A percentile compares a stretch with the other conserved stretches of the same genome.
These are phyloP conservation scores for Drosophila kanapiae DNA, from an alignment of 1,140 invertebrate species.

Conservation along the genomic window DNA sequence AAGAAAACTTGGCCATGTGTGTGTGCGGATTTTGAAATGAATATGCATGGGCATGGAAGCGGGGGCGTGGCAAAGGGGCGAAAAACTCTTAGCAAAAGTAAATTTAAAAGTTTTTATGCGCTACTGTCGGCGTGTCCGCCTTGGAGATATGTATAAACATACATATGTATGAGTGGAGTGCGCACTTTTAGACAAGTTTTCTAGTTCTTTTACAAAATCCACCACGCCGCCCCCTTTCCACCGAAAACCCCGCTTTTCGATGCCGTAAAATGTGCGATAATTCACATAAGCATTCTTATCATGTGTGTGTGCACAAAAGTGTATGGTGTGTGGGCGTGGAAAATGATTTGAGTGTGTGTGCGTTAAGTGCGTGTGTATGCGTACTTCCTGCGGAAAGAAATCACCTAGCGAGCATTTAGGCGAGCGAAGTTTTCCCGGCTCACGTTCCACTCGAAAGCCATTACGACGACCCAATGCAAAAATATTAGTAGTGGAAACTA, in stretches of 20 bases:
- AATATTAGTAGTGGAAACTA: constrained; percentile 48
- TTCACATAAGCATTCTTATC: constrained; percentile 82
- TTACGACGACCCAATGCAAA: constrained; percentile 44
- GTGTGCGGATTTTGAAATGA: constrained; percentile 73
- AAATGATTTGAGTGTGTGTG: constrained; percentile 51
- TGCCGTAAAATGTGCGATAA: constrained; percentile 78
- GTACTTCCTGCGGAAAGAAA: constrained; percentile 71
- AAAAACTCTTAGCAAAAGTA: constrained; percentile 82
- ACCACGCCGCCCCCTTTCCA: not conserved
- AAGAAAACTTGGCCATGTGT: constrained; percentile 68
- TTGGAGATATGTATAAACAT: constrained; percentile 41
- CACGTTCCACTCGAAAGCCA: constrained; percentile 76
- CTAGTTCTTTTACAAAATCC: constrained; percentile 62
- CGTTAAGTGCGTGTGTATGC: constrained; percentile 55
- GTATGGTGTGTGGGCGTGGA: constrained; percentile 41
- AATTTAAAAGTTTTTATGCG: constrained; percentile 82
- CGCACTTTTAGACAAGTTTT: constrained; percentile 80
- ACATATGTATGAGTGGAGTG: constrained; percentile 70
- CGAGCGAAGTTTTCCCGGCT: constrained; percentile 70
- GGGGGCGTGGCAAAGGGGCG: constrained; percentile 25
- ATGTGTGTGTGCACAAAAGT: constrained; percentile 38
- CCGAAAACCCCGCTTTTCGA: constrained; percentile 44
- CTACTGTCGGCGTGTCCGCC: constrained; percentile 51
- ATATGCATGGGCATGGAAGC: constrained; percentile 59
- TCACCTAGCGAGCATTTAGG: constrained; percentile 72